Evolutionary conservation across 2,888 invertebrate species (phyloP).

Genomic region (Schizotus pectinicornis): DNA sequence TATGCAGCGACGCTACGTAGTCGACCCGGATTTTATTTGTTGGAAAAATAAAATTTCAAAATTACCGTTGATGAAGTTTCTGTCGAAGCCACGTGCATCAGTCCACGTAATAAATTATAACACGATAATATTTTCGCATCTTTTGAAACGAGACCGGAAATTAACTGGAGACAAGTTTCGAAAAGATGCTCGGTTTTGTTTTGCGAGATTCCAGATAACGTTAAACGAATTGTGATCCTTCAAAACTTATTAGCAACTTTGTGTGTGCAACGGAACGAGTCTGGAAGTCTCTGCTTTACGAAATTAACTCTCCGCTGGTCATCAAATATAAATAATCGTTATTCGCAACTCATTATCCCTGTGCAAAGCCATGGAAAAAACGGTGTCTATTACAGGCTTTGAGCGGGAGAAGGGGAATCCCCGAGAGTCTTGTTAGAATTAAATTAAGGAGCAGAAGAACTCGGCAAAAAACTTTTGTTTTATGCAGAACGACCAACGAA

Average conservation of each 20-base stretch:
- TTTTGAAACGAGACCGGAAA: slow-evolving; percentile 1
- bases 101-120: slow-evolving; percentile 10
- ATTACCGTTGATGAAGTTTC: slow-evolving; percentile 14
- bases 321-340: slow-evolving; percentile 17
- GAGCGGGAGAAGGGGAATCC: slow-evolving; percentile 3
- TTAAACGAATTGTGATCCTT: neutral
- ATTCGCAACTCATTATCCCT: slow-evolving; percentile 13
- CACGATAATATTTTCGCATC: neutral
- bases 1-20: slow-evolving; percentile 34
- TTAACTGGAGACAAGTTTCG: neutral
- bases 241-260: too few relatives aligned
- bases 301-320: neutral
- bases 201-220: slow-evolving; percentile 5
- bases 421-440: slow-evolving; percentile 25
- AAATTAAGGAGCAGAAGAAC: slow-evolving; percentile 16
- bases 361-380: neutral
- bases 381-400: slow-evolving; percentile 17
- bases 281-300: too few relatives aligned
- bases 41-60: slow-evolving; percentile 13
- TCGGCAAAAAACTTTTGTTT: slow-evolving; percentile 14
- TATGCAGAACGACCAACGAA: neutral
- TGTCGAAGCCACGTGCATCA: neutral
- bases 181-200: neutral
- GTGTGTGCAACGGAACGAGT: too few relatives aligned
- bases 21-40: slow-evolving; percentile 35